These are phyloP conservation scores for Crenuchus spilurus DNA, from an alignment of 2,797 vertebrate species.

Conservation along the genomic window DNA sequence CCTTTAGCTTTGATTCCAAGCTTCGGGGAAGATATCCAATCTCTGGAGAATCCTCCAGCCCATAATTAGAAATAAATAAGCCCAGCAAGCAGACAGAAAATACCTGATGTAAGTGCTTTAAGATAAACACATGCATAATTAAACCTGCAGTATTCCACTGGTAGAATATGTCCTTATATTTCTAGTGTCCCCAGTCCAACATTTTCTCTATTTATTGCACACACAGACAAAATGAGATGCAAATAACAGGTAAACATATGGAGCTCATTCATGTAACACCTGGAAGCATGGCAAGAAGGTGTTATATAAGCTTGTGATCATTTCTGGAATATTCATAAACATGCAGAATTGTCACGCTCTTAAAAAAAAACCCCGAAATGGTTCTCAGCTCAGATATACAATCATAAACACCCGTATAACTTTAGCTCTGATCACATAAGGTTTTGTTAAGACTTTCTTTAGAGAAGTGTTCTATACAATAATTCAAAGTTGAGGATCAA, in stretches of 20 bases:
- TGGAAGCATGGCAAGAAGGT: slow-evolving; percentile 13
- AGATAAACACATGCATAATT: neutral
- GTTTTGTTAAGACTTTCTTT: too few relatives aligned
- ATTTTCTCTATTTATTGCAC: neutral
- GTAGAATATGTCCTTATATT: neutral
- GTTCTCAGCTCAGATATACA: too few relatives aligned
- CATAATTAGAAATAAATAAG: slow-evolving; percentile 38
- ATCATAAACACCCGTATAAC: too few relatives aligned
- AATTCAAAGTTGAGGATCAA: too few relatives aligned
- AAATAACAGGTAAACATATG: slow-evolving; percentile 46
- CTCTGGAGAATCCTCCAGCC: slow-evolving; percentile 17
- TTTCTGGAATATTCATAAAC: neutral
- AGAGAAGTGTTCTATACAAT: too few relatives aligned
- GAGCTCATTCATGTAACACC: slow-evolving; percentile 36
- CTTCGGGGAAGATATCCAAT: slow-evolving; percentile 34
- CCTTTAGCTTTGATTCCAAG: slow-evolving; percentile 55
- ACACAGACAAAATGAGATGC: slow-evolving; percentile 11
- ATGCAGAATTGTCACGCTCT: neutral
- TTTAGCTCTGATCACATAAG: too few relatives aligned
- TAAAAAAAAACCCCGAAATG: too few relatives aligned
- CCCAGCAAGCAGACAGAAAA: slow-evolving; percentile 14
- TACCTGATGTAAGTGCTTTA: neutral
- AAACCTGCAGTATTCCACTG: neutral
- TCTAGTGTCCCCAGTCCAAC: neutral
- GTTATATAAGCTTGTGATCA: slow-evolving; percentile 26